Percentiles rank a stretch among this genome's conserved stretches.
Conservation (phyloP, 1,140 invertebrate genomes). For the Lethocerus indicus region DNA sequence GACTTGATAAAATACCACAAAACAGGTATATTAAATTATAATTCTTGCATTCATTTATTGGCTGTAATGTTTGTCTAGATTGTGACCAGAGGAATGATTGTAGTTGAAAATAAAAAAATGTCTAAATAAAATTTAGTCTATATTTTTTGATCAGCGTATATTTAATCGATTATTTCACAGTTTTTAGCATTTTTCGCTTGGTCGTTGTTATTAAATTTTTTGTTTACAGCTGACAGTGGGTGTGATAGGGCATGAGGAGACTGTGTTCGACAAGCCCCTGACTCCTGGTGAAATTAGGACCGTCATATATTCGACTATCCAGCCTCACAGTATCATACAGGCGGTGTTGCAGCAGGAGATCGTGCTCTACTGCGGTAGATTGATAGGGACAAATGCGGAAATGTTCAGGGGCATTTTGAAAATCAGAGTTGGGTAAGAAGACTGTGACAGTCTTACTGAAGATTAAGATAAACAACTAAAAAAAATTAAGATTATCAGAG, state of each 20-base stretch:
- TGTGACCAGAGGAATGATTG: too few relatives aligned
- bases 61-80: too few relatives aligned
- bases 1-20: too few relatives aligned
- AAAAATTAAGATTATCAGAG: too few relatives aligned
- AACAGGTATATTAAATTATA: too few relatives aligned
- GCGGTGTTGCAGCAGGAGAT: slow-evolving; percentile 94
- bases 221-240: slow-evolving; percentile 71
- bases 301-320: slow-evolving; percentile 69
- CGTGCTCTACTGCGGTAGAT: slow-evolving; percentile 81
- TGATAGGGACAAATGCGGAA: slow-evolving; percentile 81
- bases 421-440: slow-evolving; percentile 71
- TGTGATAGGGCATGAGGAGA: slow-evolving; percentile 84
- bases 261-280: slow-evolving; percentile 91
- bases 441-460: too few relatives aligned
- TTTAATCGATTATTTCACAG: too few relatives aligned
- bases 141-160: too few relatives aligned
- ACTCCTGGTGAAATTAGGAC: slow-evolving; percentile 82
- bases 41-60: too few relatives aligned
- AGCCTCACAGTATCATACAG: slow-evolving; percentile 78
- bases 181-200: not conserved
- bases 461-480: too few relatives aligned
- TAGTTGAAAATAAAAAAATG: too few relatives aligned
- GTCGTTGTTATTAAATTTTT: not conserved
- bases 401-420: slow-evolving; percentile 92
- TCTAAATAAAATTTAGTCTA: not conserved